A percentile compares a stretch with the other conserved stretches of the same genome.
These are phyloP conservation scores for Diachasma alloeum DNA, from an alignment of 1,140 invertebrate genomes.

Conservation along the genomic window DNA sequence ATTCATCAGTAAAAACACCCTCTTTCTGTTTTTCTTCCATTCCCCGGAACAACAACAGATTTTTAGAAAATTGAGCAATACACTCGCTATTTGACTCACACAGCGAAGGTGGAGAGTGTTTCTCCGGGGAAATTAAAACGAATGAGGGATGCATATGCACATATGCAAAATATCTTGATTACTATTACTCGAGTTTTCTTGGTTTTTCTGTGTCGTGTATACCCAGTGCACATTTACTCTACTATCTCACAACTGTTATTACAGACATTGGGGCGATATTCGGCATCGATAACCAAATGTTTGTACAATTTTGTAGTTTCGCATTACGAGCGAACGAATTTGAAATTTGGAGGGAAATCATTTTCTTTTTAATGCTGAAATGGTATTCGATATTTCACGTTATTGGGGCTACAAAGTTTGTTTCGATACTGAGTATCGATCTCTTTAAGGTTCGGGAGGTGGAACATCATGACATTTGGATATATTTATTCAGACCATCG, in stretches of 20 bases:
- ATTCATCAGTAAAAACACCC: no score
- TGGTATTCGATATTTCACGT: no score
- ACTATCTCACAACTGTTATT: neutral
- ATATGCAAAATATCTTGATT: neutral
- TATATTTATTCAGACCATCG: no score
- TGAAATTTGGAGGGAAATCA: neutral
- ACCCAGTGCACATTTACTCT: neutral
- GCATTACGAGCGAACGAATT: neutral
- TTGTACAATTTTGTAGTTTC: neutral
- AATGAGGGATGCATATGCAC: neutral
- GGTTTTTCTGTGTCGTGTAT: neutral
- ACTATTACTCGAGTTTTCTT: neutral
- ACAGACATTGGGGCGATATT: neutral
- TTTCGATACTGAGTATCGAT: neutral
- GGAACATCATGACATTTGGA: no score
- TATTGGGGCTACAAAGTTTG: neutral
- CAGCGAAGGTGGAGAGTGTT: neutral
- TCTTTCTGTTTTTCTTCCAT: neutral
- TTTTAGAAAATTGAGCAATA: neutral
- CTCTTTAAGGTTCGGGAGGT: no score
- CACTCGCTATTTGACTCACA: neutral
- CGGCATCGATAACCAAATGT: neutral
- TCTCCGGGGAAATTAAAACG: neutral
- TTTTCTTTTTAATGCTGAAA: no score
- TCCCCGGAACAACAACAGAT: neutral